Base-by-base conservation (phyloP, 2,888 invertebrate species). In the Cremastinae sp. region DNA sequence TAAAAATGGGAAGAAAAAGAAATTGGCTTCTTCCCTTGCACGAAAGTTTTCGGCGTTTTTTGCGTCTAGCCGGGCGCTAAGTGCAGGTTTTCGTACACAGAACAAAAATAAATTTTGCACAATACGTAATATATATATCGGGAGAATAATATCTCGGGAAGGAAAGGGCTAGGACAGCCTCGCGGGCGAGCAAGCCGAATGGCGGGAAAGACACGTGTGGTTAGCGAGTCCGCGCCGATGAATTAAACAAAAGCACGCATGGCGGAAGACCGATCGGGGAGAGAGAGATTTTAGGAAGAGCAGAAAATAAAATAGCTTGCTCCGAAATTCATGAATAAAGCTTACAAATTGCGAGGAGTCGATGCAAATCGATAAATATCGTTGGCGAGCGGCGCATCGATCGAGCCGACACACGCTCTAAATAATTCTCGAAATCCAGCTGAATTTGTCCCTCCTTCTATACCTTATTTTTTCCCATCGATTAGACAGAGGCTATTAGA, bases 51-150 rank as follows among this genome's bases (percentile, higher is more conserved):
- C 86, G 84, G 86, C 84, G 86, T 89, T 89, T 89, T 89, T 88
- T 86, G 84, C 86, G 89, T 89, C 90, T 90, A 90, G 90, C 88
- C 88, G 82, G 36, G 84, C 85, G 85, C 87, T 90, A 90, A 90
- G 85, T 89, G 87, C 85, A 82, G 89, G 89, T 77, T 77, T 74
- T 56, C 64, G 73, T 66, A 61, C 64, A 43, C 43, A 53, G 34
- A 34, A 38, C 62, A 61, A 41, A 61, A 22, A 45, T 16, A 14
- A 18, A 51, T 51, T 28, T 38, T 62, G 45, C 38, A 69, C 38
- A 59, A 12, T 58, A 8, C 18, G n/a, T 1, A 7, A 38, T 9
- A 36, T 16, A 28, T 38, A 43, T 14, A 54, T 12, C 18, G 43
- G 4, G 14, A 2, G 43, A 12, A 28, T n/a, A n/a, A n/a, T n/a